phyloP scores from a whole-genome alignment of 2,888 invertebrate genomes.

The Branchellion lobata region DNA sequence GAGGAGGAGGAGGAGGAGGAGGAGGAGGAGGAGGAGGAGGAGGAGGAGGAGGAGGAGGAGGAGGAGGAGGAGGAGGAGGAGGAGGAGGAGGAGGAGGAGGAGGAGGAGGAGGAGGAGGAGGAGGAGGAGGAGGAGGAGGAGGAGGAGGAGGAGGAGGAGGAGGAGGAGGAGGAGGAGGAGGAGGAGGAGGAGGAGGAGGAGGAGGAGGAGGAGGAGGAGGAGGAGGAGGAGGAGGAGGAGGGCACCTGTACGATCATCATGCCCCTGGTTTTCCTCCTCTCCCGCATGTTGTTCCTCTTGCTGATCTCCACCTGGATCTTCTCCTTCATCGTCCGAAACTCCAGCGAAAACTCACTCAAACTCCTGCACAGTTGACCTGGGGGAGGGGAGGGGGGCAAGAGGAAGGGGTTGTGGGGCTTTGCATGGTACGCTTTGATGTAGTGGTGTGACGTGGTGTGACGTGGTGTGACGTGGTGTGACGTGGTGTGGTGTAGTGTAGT shows the following conservation, averaged over 20 bases:
- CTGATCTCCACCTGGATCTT: conserved; percentile 89
- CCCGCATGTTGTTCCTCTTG: conserved; percentile 80
- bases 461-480: too few species aligned
- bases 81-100: not conserved
- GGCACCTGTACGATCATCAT: conserved; percentile 82
- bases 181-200: too few species aligned
- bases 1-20: not conserved
- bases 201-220: too few species aligned
- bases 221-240: too few species aligned
- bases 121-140: not conserved
- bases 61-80: not conserved
- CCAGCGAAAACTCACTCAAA: conserved; percentile 92
- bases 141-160: too few species aligned
- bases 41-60: not conserved
- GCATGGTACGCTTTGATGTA: too few species aligned
- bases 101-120: not conserved
- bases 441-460: too few species aligned
- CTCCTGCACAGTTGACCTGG: conserved; percentile 71
- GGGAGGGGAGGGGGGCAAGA: conserved; percentile 63
- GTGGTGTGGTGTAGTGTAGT: too few species aligned
- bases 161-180: too few species aligned
- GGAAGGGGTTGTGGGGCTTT: not conserved
- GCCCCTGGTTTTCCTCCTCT: conserved; percentile 93
- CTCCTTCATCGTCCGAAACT: conserved; percentile 94
- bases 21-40: not conserved